Evolutionary conservation across 2,888 invertebrate species (phyloP), one percentile per base, ranked within the genome.

Genomic region (Calameuta idolon): DNA sequence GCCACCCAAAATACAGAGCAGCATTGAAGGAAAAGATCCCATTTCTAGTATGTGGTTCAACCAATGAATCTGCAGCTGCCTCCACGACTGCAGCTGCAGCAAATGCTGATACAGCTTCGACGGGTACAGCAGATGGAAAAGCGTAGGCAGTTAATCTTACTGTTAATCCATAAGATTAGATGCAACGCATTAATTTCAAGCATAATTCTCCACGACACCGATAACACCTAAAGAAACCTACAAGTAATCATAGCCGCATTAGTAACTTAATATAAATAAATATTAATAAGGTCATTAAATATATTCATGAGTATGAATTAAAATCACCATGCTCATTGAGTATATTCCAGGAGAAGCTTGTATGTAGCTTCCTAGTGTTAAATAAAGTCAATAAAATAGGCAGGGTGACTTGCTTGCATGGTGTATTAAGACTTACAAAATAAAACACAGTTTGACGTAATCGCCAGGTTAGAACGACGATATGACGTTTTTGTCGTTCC

Each of bases 1-100:
- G 96, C 90, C 96, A 96, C 92, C 96, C 96, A 34, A 96, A 96
- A 91, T 96, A 96, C 92, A 94, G 95, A 85, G 94, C 94, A 81
- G 96, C 95, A 35, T 92, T 97, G 81, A 94, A 95, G 89, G 94
- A 95, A 92, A 95, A 94, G 89, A 95, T 96, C 93, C 97, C 97
- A 9, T 94, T 95, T 79, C 92, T 96, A 85, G 93, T 95, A 11
- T 96, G 95, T 89, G 94, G 94, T 79, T 91, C 93, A 3, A 92
- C 93, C 69, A 92, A 93, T 15, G 94, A 94, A 79, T 94, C 94
- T 81, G 91, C 92, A 69, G 93, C 93, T 79, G 95, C 95, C 11
- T 93, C 93, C 75, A 93, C 93, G 1, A 94, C 95, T 9, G 94
- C 93, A 34, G 93, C 93, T 77, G 94, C 95, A 35, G 69, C 83